These are phyloP conservation scores for Synergus umbraculus DNA, from an alignment of 2,888 invertebrate species.

Conservation along the genomic window DNA sequence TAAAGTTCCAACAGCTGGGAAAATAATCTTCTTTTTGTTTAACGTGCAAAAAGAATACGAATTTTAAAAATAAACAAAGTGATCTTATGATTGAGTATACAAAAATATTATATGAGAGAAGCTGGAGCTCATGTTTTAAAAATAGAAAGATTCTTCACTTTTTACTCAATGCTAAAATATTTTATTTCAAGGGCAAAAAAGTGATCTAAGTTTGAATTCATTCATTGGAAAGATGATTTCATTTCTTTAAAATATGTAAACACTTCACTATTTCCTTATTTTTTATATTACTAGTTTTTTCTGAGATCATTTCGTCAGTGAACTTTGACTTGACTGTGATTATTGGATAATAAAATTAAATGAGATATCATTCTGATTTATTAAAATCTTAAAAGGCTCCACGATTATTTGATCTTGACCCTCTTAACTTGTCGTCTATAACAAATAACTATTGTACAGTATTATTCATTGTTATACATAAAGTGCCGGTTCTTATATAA, in stretches of 20 bases:
- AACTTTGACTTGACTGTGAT: too few species aligned
- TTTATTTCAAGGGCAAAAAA: background rate
- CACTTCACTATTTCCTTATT: too few species aligned
- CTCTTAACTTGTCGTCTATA: background rate
- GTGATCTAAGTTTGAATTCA: background rate
- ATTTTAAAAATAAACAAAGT: background rate
- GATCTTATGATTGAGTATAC: background rate
- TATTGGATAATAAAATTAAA: background rate
- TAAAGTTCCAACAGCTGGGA: background rate
- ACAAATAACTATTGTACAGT: background rate
- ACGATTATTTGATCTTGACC: background rate
- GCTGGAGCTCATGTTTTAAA: background rate
- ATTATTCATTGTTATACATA: background rate
- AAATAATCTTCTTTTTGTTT: background rate
- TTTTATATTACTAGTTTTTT: background rate
- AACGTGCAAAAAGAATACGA: background rate
- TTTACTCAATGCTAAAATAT: background rate
- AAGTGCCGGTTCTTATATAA: background rate
- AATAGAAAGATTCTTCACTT: background rate
- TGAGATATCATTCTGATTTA: background rate
- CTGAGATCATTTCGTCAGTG: background rate
- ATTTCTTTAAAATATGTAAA: too few species aligned
- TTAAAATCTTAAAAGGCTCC: background rate
- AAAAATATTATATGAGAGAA: background rate
- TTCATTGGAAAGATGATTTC: background rate